Evolutionary conservation across 1,140 invertebrate species (phyloP).

Genomic region (Ladona fulva): DNA sequence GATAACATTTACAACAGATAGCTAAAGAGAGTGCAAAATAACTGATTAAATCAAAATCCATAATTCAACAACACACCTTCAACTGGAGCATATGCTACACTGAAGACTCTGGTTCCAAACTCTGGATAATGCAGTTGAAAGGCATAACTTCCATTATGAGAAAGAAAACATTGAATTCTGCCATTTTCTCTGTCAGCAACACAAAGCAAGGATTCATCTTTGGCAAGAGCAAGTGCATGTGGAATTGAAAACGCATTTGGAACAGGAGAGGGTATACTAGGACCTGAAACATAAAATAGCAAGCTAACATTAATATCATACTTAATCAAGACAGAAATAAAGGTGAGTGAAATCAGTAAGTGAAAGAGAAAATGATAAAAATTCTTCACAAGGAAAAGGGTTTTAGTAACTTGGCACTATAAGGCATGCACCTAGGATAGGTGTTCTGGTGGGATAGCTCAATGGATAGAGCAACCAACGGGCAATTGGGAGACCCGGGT

Average conservation of each 20-base stretch:
- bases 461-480: too few relatives aligned
- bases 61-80: slow-evolving; percentile 32
- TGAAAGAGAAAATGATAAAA: too few relatives aligned
- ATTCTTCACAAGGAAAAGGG: too few relatives aligned
- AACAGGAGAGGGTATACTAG: slow-evolving; percentile 29
- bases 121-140: slow-evolving; percentile 44
- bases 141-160: slow-evolving; percentile 49
- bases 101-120: slow-evolving; percentile 56
- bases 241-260: slow-evolving; percentile 61
- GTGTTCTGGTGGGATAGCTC: too few relatives aligned
- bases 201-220: slow-evolving; percentile 64
- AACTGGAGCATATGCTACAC: slow-evolving; percentile 51
- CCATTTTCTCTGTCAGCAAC: slow-evolving; percentile 88
- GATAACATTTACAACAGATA: background rate
- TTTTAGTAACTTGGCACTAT: too few relatives aligned
- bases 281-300: slow-evolving; percentile 18
- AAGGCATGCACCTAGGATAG: too few relatives aligned
- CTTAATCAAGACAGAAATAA: too few relatives aligned
- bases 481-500: too few relatives aligned
- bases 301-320: too few relatives aligned
- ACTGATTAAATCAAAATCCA: too few relatives aligned
- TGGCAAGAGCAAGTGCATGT: slow-evolving; percentile 71
- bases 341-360: too few relatives aligned
- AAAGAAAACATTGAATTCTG: slow-evolving; percentile 68
- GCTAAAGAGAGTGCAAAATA: too few relatives aligned